phyloP scores from a whole-genome alignment of 2,797 vertebrate species.

The Peromyscus nudipes region DNA sequence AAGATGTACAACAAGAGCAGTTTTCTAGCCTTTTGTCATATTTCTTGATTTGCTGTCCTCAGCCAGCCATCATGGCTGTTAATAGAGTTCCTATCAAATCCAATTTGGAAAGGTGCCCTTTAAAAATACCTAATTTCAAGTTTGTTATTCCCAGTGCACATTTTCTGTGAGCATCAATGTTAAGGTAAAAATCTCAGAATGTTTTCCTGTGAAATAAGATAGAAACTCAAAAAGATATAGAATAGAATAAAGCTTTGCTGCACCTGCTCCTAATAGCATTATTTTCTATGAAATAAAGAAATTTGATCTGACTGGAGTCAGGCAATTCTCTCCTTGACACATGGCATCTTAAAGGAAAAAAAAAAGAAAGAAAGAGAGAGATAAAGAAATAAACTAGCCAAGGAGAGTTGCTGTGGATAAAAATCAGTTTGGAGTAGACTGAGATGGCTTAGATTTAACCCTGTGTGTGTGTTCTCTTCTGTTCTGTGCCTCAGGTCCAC shows the following conservation, averaged over 20 bases:
- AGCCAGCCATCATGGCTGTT: constrained; percentile 43
- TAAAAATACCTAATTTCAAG: constrained; percentile 71
- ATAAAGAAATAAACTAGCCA: constrained; percentile 52
- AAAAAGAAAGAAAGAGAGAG: background rate
- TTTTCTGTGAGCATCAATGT: constrained; percentile 65
- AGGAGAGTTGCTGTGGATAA: constrained; percentile 69
- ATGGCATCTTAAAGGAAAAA: constrained; percentile 78
- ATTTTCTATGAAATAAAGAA: constrained; percentile 86
- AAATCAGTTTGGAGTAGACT: constrained; percentile 29
- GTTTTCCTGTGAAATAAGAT: constrained; percentile 72
- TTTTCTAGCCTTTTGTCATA: background rate
- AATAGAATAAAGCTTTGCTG: constrained; percentile 80
- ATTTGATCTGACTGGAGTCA: constrained; percentile 84
- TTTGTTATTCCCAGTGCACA: constrained; percentile 32
- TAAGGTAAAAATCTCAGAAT: constrained; percentile 44
- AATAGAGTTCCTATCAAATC: constrained; percentile 56
- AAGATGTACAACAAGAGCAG: constrained; percentile 63
- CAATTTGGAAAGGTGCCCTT: constrained; percentile 67
- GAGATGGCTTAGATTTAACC: background rate
- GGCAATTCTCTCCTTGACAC: constrained; percentile 79
- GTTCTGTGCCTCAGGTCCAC: background rate
- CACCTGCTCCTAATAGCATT: constrained; percentile 82
- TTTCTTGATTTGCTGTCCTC: constrained; percentile 52
- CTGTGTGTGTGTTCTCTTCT: background rate
- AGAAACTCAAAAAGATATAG: constrained; percentile 75